These are phyloP conservation scores for Pterocles gutturalis DNA, from an alignment of 2,113 vertebrate genomes.

Conservation along the genomic window DNA sequence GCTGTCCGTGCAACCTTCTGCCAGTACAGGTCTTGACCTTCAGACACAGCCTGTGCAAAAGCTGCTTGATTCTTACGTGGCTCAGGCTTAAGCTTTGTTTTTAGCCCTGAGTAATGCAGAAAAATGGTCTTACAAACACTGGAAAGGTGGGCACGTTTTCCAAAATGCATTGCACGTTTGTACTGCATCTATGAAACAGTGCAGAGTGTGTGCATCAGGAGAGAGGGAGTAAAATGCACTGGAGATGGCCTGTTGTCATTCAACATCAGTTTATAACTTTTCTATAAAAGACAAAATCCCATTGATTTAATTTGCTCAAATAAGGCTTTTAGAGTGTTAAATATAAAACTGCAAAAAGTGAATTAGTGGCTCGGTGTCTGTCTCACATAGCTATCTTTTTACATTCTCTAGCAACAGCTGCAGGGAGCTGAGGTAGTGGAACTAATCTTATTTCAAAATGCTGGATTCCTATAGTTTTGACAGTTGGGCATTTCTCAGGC, in stretches of 20 bases:
- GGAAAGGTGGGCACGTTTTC: background rate
- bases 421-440: constrained; percentile 38
- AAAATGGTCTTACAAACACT: too few relatives aligned
- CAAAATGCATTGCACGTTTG: fast-evolving
- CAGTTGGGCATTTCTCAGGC: constrained; percentile 80
- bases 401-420: constrained; percentile 71
- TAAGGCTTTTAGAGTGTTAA: background rate
- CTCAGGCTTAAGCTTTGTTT: background rate
- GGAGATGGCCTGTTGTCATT: background rate
- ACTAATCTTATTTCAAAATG: constrained; percentile 81
- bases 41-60: too few relatives aligned
- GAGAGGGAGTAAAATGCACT: background rate
- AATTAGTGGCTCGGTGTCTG: background rate
- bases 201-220: background rate
- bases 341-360: background rate
- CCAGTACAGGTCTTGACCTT: background rate
- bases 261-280: background rate
- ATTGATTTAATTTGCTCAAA: background rate
- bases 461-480: constrained; percentile 78
- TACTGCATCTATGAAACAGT: background rate
- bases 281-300: background rate
- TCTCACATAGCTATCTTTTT: constrained; percentile 22
- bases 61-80: background rate
- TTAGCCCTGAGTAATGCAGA: background rate
- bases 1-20: background rate